Evolutionary conservation across 2,113 vertebrate genomes (phyloP), one percentile per base, ranked within the genome.

Genomic region (Climacteris rufus): DNA sequence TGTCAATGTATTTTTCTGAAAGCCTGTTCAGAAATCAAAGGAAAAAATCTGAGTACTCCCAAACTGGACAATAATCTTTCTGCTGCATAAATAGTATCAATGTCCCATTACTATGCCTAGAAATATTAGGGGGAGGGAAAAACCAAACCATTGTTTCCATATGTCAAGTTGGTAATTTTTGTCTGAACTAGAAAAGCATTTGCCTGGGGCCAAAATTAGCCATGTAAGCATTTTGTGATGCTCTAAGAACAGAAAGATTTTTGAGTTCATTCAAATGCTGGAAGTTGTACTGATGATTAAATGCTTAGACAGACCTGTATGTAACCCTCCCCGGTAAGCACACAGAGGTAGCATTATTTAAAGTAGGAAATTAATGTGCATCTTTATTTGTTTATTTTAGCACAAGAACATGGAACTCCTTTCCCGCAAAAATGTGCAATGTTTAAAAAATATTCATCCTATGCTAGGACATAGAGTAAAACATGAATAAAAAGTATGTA

Each of bases 111-210:
- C 11, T 15, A 6, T 37, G 18, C 12, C 28, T 45, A 71, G 72
- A 92, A 78, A 56, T 76, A 47, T 20, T n/a, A 45, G 1, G 11
- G 17, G 10, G 10, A 90, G 25, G 39, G 27, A 88, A 89, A 94
- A 83, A 53, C 59, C n/a, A 74, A 81, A 53, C 10, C 1, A 4
- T 5, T 57, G 10, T 69, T 87, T 70, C 77, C 17, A 23, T 44
- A 22, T 0, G 0, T 39, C 31, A 13, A 21, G 21, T 64, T 72
- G 27, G 17, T 63, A 2, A 24, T 69, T 83, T 71, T 7, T 1
- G 13, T 40, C 39, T 59, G 44, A 84, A 59, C 25, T 68, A 93
- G 59, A 54, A 66, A 54, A 89, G 5, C 69, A 47, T 33, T 33
- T 90, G 33, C 37, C 12, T 21, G 22, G 9, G 31, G 18, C 45